Base-by-base conservation (phyloP, 53 echinoderm and acorn worm genomes). In the Paracentrotus lividus region DNA sequence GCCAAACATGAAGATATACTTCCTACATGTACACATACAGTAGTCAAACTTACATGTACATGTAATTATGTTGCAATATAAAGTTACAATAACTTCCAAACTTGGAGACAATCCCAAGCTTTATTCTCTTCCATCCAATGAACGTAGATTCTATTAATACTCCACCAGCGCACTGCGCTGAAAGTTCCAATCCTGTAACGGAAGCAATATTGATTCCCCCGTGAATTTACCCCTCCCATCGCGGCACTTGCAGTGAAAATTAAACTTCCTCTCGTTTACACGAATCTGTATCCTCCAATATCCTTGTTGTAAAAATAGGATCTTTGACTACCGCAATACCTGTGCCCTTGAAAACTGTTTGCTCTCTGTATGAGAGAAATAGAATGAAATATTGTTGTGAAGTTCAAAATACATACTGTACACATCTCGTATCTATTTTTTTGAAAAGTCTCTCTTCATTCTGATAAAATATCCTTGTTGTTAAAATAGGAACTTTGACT, bases 251-350 rank as follows among this genome's bases (percentile, higher is more conserved):
- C 65, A 49, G 43, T 43, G 90, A 61, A 90, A 90, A 90, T 90
- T 90, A 66, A 42, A 90, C 90, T 90, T 90, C 90, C 90, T 43
- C 32, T 10, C 5, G 29, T 90, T 90, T 90, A 90, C 90, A 90
- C 42, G n/a, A 61, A n/a, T 18, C 65, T 60, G 90, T 66, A 64
- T 90, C 90, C 90, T 90, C 66, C 47, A 40, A 65, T 85, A 85
- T 85, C 51, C 85, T 31, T 49, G 38, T 3, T 32, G 72, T 72
- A 72, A 72, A 72, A 72, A 72, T 72, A 72, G 72, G 36, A 72
- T 18, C 18, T 72, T 40, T 21, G 36, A 20, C 36, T 72, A 64
- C 64, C 64, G 18, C 13, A 15, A 72, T 3, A 4, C 40, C 40
- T 40, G n/a, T n/a, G 32, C 21, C 40, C 18, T 38, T 40, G 18